A percentile compares a stretch with the other conserved stretches of the same genome.
phyloP scores from a whole-genome alignment of 2,797 vertebrate genomes.

The Sebastes oblongus region DNA sequence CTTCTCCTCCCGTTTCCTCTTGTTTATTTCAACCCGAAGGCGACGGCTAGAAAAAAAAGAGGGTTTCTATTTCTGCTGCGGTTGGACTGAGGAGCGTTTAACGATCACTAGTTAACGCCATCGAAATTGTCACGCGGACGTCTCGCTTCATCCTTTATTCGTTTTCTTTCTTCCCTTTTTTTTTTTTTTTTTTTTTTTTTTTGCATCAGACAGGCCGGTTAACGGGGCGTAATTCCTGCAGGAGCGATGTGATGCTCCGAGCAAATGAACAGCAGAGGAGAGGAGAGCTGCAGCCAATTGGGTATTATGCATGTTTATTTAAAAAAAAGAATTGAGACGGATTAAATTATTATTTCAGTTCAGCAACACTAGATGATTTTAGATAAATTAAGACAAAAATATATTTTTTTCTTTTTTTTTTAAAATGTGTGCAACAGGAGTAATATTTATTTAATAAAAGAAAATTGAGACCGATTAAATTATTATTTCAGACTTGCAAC shows the following conservation, averaged over 20 bases:
- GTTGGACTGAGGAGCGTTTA: slow-evolving; percentile 81
- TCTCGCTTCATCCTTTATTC: slow-evolving; percentile 75
- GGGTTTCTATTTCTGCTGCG: slow-evolving; percentile 60
- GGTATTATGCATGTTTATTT: background rate
- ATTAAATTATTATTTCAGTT: background rate
- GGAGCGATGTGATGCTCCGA: slow-evolving; percentile 41
- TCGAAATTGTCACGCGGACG: slow-evolving; percentile 82
- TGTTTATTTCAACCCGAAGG: slow-evolving; percentile 72
- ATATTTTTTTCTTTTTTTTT: too few species aligned
- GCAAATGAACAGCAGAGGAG: background rate
- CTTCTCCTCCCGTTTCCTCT: slow-evolving; percentile 22
- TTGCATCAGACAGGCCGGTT: slow-evolving; percentile 85
- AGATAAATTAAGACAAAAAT: too few species aligned
- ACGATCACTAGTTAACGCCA: slow-evolving; percentile 87
- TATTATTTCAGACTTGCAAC: background rate
- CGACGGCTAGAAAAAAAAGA: slow-evolving; percentile 75
- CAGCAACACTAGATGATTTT: too few species aligned
- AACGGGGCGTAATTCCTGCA: slow-evolving; percentile 84
- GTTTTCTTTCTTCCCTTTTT: background rate
- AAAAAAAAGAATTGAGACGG: background rate
- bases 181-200: background rate
- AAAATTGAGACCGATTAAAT: background rate
- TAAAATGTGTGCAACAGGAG: too few species aligned
- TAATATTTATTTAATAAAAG: background rate
- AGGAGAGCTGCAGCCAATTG: background rate